These are phyloP conservation scores for Drosophila testacea DNA, from an alignment of 2,888 invertebrate species.

Conservation along the genomic window DNA sequence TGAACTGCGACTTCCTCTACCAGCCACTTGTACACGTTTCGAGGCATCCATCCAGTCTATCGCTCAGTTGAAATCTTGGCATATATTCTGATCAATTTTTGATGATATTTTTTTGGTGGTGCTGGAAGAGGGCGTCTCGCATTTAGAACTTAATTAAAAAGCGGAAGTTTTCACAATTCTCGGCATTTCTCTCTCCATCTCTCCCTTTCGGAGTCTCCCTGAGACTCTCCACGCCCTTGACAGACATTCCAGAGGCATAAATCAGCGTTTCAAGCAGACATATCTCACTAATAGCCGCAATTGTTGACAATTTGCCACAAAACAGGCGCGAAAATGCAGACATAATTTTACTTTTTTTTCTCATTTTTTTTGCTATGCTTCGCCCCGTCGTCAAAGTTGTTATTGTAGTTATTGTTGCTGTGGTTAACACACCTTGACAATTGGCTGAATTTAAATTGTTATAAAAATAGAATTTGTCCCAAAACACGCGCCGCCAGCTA, in stretches of 20 bases:
- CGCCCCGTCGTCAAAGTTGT: constrained; percentile 15
- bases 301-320: constrained; percentile 80
- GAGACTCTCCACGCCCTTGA: constrained; percentile 71
- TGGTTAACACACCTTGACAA: constrained; percentile 76
- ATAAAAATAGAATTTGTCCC: constrained; percentile 81
- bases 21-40: constrained; percentile 47
- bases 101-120: constrained; percentile 17
- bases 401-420: constrained; percentile 39
- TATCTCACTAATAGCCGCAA: constrained; percentile 74
- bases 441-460: constrained; percentile 77
- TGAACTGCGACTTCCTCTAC: constrained; percentile 61
- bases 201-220: not conserved
- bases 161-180: constrained; percentile 61
- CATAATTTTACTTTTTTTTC: constrained; percentile 49
- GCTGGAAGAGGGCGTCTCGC: constrained; percentile 43
- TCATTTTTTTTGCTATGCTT: constrained; percentile 15
- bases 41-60: constrained; percentile 32
- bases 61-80: constrained; percentile 32
- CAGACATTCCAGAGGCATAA: constrained; percentile 75
- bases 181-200: not conserved
- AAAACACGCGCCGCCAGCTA: constrained; percentile 70
- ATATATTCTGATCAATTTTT: constrained; percentile 22
- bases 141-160: constrained; percentile 72
- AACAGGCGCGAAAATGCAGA: constrained; percentile 82
- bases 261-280: constrained; percentile 61